A percentile compares a stretch with the other conserved stretches of the same genome.
phyloP scores from a whole-genome alignment of 2,888 invertebrate genomes.

The Anaspis maculata region DNA sequence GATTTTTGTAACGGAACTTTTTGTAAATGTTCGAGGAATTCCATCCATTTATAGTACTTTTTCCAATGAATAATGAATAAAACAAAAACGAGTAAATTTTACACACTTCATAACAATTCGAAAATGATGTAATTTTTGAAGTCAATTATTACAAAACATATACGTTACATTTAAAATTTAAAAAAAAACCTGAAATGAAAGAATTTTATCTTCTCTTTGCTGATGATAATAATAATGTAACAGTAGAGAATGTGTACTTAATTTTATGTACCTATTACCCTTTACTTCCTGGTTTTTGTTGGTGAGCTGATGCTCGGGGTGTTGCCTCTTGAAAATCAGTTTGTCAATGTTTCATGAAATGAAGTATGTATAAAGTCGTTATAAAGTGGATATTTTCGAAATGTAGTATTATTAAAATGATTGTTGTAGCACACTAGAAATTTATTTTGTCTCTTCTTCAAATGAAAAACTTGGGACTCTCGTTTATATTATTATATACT shows the following conservation, averaged over 20 bases:
- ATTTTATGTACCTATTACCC: no score
- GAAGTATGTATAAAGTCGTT: not conserved
- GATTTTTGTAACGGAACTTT: conserved; percentile 10
- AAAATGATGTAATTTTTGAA: conserved; percentile 16
- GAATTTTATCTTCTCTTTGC: no score
- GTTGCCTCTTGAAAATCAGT: conserved; percentile 4
- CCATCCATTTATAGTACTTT: conserved; percentile 21
- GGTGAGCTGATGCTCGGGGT: no score
- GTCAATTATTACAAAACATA: conserved; percentile 22
- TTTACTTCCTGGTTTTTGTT: no score
- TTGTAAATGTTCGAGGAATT: conserved; percentile 17
- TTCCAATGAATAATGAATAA: conserved; percentile 6
- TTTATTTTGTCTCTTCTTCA: conserved; percentile 7
- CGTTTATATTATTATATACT: conserved; percentile 16
- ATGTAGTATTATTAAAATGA: conserved; percentile 9
- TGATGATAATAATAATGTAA: no score
- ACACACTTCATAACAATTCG: conserved; percentile 10
- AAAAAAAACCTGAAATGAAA: no score
- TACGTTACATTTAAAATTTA: no score
- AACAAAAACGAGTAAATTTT: conserved; percentile 9
- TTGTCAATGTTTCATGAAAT: not conserved
- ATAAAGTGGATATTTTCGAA: conserved; percentile 11
- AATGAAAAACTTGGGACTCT: conserved; percentile 3
- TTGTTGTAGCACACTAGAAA: conserved; percentile 19
- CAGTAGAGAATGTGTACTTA: no score